A percentile compares a stretch with the other conserved stretches of the same genome.
phyloP scores from a whole-genome alignment of 2,888 invertebrate species.

The Polydrusus pterygomalis region DNA sequence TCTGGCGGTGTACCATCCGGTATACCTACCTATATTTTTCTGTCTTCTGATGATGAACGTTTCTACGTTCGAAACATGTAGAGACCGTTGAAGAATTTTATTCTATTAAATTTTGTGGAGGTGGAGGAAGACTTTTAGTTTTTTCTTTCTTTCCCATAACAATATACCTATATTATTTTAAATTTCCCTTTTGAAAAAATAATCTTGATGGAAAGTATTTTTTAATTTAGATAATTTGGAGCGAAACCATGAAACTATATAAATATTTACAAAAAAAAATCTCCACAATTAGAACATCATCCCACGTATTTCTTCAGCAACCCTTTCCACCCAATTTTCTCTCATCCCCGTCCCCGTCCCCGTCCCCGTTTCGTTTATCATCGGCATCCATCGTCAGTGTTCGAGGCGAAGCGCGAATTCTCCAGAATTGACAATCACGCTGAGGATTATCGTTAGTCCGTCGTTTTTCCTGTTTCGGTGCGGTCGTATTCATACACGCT shows the following conservation, averaged over 20 bases:
- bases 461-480: slow-evolving; percentile 26
- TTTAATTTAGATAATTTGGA: neutral
- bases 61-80: no score
- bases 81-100: no score
- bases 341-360: slow-evolving; percentile 6
- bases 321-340: neutral
- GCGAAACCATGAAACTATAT: neutral
- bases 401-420: slow-evolving; percentile 14
- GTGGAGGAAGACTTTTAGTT: no score
- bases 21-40: no score
- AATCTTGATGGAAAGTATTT: neutral
- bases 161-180: no score
- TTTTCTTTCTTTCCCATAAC: no score
- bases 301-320: slow-evolving; percentile 2
- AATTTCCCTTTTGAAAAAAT: no score
- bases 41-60: no score
- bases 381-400: neutral
- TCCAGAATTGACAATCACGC: slow-evolving; percentile 29
- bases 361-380: neutral
- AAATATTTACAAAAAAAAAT: neutral
- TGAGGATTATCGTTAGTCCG: slow-evolving; percentile 36
- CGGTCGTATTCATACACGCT: slow-evolving; percentile 23
- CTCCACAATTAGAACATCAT: neutral
- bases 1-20: no score
- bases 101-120: no score